Conservation (phyloP, 1,140 invertebrate genomes). For the Drosophila suzukii region DNA sequence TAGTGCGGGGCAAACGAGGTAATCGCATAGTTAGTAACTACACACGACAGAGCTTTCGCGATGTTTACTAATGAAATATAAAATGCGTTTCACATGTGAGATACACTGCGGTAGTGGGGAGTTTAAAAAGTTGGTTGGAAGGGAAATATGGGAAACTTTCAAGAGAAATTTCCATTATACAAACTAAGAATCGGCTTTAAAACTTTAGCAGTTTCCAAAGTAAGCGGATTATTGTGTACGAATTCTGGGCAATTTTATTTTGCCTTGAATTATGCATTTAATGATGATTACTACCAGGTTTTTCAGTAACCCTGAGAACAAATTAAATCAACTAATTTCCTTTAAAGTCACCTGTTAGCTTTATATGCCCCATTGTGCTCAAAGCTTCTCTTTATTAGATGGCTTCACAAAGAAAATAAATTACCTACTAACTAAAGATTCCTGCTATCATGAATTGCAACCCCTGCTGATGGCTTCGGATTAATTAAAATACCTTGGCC, state of each 20-base stretch:
- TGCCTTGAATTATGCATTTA: background rate
- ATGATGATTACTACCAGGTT: background rate
- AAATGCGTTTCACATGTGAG: constrained; percentile 54
- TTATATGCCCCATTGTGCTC: background rate
- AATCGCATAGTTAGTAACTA: constrained; percentile 79
- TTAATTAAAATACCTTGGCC: constrained; percentile 38
- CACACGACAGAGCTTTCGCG: constrained; percentile 49
- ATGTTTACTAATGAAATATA: constrained; percentile 75
- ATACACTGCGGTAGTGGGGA: constrained; percentile 10
- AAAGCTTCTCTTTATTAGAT: background rate
- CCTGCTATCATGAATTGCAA: constrained; percentile 1
- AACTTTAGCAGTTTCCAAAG: too few relatives aligned
- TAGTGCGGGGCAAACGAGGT: constrained; percentile 40
- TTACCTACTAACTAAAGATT: constrained; percentile 12
- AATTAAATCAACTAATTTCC: background rate
- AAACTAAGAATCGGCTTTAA: too few relatives aligned
- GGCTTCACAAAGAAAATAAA: constrained; percentile 24
- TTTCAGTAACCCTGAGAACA: background rate
- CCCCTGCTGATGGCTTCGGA: constrained; percentile 8
- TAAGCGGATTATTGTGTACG: too few relatives aligned
- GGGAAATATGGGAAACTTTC: too few relatives aligned
- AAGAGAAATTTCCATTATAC: background rate
- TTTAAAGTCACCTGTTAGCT: background rate
- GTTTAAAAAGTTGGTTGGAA: constrained; percentile 23
- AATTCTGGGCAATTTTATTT: background rate